phyloP scores from a whole-genome alignment of 2,113 vertebrate species.

The Okapia johnstoni region DNA sequence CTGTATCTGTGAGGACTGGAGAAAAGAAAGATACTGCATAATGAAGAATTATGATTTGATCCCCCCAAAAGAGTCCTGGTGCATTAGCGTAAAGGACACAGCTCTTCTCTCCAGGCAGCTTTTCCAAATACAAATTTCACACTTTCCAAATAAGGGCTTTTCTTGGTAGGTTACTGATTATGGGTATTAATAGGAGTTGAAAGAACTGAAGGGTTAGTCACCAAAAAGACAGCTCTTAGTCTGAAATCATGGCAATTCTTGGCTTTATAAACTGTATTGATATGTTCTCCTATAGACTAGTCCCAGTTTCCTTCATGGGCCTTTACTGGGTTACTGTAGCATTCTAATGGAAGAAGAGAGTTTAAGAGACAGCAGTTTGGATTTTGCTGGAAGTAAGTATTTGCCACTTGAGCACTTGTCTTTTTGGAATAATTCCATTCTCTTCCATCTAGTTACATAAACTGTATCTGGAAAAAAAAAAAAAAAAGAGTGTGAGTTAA shows the following conservation, averaged over 20 bases:
- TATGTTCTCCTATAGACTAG: constrained; percentile 64
- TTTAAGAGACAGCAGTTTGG: constrained; percentile 82
- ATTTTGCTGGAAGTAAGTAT: constrained; percentile 85
- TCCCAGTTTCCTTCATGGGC: constrained; percentile 77
- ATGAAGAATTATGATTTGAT: constrained; percentile 82
- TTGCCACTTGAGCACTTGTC: constrained; percentile 83
- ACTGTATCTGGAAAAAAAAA: constrained; percentile 90
- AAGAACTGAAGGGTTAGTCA: constrained; percentile 80
- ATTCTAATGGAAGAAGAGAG: constrained; percentile 82
- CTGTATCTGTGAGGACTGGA: constrained; percentile 84
- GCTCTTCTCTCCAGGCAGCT: constrained; percentile 78
- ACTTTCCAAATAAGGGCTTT: constrained; percentile 74
- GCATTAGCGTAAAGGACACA: constrained; percentile 70
- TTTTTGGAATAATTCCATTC: constrained; percentile 80
- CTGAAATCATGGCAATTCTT: constrained; percentile 76
- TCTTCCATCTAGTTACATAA: constrained; percentile 92
- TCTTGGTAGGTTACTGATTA: constrained; percentile 75
- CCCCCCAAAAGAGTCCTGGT: constrained; percentile 76
- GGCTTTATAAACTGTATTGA: constrained; percentile 72
- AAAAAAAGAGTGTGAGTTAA: constrained; percentile 65
- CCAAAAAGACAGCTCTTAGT: constrained; percentile 73
- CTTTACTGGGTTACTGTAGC: constrained; percentile 78
- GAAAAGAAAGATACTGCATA: constrained; percentile 82
- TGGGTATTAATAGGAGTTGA: constrained; percentile 79
- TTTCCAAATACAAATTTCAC: constrained; percentile 74